phyloP scores from a whole-genome alignment of 2,888 invertebrate genomes.

The Clitarchus hookeri region DNA sequence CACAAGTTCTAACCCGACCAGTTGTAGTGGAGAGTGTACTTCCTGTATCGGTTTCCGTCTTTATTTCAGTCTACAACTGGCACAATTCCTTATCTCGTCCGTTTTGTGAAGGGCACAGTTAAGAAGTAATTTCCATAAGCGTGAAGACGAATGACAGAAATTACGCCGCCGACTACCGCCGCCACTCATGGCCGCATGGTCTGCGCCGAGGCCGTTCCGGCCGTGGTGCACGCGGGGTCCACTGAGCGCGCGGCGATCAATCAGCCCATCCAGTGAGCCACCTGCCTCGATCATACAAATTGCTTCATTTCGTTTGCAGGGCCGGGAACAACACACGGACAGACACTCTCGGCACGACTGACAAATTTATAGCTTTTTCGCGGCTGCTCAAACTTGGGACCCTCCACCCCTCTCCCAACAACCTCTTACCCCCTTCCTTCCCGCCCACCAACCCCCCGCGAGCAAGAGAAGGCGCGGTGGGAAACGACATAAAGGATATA shows the following conservation, averaged over 20 bases:
- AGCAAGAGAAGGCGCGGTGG: conserved; percentile 28
- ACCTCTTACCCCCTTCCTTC: conserved; percentile 26
- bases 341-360: conserved; percentile 36
- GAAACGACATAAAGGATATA: conserved; percentile 40
- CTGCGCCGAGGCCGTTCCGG: background rate
- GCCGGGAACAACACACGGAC: conserved; percentile 36
- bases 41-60: too few species aligned
- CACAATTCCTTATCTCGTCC: too few species aligned
- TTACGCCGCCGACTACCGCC: background rate
- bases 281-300: conserved; percentile 42
- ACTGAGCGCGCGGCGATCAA: background rate
- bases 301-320: conserved; percentile 39
- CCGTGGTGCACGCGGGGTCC: background rate
- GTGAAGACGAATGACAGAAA: too few species aligned
- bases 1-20: too few species aligned
- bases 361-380: conserved; percentile 42
- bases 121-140: too few species aligned
- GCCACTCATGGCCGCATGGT: conserved; percentile 7
- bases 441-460: conserved; percentile 19
- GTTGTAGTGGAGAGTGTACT: too few species aligned
- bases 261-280: conserved; percentile 11
- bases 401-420: conserved; percentile 24
- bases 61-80: too few species aligned
- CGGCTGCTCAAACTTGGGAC: conserved; percentile 39
- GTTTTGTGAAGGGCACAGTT: too few species aligned